phyloP scores from a whole-genome alignment of 1,140 invertebrate genomes.

The Cotesia chilonis region DNA sequence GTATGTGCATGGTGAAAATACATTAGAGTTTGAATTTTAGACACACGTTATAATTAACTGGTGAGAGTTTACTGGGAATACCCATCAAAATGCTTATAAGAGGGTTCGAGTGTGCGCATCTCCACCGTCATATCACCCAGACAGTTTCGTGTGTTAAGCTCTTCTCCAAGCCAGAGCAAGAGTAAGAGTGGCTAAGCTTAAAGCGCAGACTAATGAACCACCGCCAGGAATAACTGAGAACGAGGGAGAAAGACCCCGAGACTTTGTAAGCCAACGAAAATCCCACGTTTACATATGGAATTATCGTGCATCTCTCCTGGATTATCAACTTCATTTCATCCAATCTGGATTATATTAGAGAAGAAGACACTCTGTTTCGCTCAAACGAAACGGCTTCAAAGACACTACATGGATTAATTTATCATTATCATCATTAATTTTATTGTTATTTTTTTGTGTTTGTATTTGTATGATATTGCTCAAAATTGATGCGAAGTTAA shows the following conservation, averaged over 20 bases:
- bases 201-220: slow-evolving; percentile 20
- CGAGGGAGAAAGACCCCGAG: slow-evolving; percentile 1
- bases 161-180: background rate
- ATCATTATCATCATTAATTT: too few species aligned
- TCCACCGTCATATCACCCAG: too few species aligned
- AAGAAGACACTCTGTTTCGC: background rate
- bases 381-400: slow-evolving; percentile 7
- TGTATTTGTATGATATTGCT: too few species aligned
- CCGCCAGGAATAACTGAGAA: too few species aligned
- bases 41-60: too few species aligned
- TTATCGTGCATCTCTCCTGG: slow-evolving; percentile 27
- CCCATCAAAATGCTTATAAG: too few species aligned
- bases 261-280: slow-evolving; percentile 37
- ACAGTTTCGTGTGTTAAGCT: background rate
- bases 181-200: slow-evolving; percentile 17
- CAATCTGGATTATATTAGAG: slow-evolving; percentile 27
- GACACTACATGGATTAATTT: background rate
- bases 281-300: slow-evolving; percentile 36
- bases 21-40: too few species aligned
- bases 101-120: slow-evolving; percentile 30
- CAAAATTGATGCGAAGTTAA: too few species aligned
- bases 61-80: too few species aligned
- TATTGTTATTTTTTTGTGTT: too few species aligned
- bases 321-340: slow-evolving; percentile 35
- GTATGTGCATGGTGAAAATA: background rate